Conservation (phyloP, 2,113 vertebrate species). For the Atlantisia rogersi region DNA sequence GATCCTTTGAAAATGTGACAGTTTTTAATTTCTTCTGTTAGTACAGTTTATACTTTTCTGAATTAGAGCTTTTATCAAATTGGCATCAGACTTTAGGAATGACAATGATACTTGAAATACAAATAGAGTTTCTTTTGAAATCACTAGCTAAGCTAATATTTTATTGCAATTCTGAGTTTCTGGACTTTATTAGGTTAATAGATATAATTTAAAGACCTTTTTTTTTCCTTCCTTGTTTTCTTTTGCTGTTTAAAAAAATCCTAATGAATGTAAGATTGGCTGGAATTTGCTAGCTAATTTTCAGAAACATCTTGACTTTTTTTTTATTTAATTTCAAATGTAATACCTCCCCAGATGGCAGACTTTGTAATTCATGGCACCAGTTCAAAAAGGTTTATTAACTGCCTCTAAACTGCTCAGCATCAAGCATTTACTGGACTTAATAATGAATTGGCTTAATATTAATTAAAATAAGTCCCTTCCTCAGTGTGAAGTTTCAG, state of each 20-base stretch:
- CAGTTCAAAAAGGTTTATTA: conserved; percentile 79
- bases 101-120: conserved; percentile 30
- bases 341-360: conserved; percentile 79
- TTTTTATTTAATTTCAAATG: conserved; percentile 58
- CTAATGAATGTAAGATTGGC: conserved; percentile 58
- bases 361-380: conserved; percentile 79
- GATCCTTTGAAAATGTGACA: conserved; percentile 47
- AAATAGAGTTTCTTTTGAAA: conserved; percentile 46
- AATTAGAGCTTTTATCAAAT: conserved; percentile 46
- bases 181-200: conserved; percentile 60
- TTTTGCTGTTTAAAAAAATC: background rate
- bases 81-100: conserved; percentile 29
- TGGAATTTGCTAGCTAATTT: conserved; percentile 76
- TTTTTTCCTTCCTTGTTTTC: background rate
- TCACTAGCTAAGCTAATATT: background rate
- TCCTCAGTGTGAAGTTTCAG: conserved; percentile 53
- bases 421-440: conserved; percentile 64
- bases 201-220: conserved; percentile 62
- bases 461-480: conserved; percentile 73
- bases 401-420: conserved; percentile 65
- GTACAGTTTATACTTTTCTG: conserved; percentile 46
- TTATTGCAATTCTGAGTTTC: conserved; percentile 40
- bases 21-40: conserved; percentile 54
- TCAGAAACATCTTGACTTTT: conserved; percentile 71
- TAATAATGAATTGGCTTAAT: conserved; percentile 59